These are phyloP conservation scores for Plectrocnemia conspersa DNA, from an alignment of 1,140 invertebrate genomes.

Conservation along the genomic window DNA sequence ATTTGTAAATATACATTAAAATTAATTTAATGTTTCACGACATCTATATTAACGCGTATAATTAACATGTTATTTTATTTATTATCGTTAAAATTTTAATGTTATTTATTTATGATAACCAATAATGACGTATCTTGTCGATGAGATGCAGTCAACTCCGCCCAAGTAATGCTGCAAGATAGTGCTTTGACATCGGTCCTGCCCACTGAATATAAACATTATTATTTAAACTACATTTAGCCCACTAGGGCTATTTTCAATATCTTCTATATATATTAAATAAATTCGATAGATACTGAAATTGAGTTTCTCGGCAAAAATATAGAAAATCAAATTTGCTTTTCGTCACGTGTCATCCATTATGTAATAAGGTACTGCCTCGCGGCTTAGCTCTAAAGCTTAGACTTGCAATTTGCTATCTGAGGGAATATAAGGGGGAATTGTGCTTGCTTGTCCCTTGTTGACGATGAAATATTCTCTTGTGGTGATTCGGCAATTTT, in stretches of 20 bases:
- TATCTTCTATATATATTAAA: too few species aligned
- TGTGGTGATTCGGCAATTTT: constrained; percentile 12
- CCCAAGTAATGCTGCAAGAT: constrained; percentile 6
- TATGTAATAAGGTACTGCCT: neutral
- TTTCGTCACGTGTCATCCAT: constrained; percentile 9
- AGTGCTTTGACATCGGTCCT: constrained; percentile 7
- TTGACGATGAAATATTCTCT: constrained; percentile 17
- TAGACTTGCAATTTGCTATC: constrained; percentile 12
- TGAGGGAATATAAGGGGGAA: constrained; percentile 2
- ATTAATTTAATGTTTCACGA: too few species aligned
- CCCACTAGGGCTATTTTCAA: too few species aligned
- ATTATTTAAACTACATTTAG: constrained; percentile 22
- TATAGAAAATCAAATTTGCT: constrained; percentile 10
- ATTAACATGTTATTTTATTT: too few species aligned
- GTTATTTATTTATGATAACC: too few species aligned
- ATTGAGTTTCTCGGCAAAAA: too few species aligned
- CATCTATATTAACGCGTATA: too few species aligned
- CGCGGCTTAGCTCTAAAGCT: constrained; percentile 6
- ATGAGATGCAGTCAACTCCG: neutral
- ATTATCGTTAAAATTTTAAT: too few species aligned
- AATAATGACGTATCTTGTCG: too few species aligned
- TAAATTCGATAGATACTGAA: too few species aligned
- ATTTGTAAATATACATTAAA: too few species aligned
- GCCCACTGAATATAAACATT: constrained; percentile 13
- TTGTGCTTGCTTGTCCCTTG: constrained; percentile 13